These are phyloP conservation scores for Muscicapa striata DNA, from an alignment of 2,797 vertebrate species.

Conservation along the genomic window DNA sequence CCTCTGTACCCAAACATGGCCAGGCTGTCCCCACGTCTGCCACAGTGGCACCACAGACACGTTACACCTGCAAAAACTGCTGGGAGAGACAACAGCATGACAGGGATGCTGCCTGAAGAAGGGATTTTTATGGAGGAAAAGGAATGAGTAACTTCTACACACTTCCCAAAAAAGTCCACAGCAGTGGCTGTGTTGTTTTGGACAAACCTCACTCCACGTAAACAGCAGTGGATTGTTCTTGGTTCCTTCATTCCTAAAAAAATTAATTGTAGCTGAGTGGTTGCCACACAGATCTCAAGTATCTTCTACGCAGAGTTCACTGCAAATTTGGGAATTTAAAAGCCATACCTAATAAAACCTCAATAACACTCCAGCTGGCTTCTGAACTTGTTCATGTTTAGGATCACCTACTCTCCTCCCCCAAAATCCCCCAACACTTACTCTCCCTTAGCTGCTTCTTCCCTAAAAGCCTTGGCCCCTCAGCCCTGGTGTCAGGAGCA, in stretches of 20 bases:
- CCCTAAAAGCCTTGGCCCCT: not conserved
- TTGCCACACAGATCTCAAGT: not conserved
- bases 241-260: not conserved
- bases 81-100: not conserved
- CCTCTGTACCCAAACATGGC: slow-evolving; percentile 61
- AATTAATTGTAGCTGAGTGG: not conserved
- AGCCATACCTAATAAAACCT: not conserved
- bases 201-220: not conserved
- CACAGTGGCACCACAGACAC: not conserved
- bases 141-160: not conserved
- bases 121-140: not conserved
- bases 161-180: not conserved
- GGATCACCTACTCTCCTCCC: not conserved
- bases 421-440: not conserved
- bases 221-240: not conserved
- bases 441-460: not conserved
- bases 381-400: not conserved
- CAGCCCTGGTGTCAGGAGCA: not conserved
- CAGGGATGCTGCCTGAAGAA: not conserved
- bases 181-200: not conserved
- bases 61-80: not conserved
- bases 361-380: not conserved
- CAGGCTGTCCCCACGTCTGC: not conserved
- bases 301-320: accelerated
- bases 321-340: not conserved